phyloP scores from a whole-genome alignment of 2,888 invertebrate genomes.

The Drosophila melanocephala region DNA sequence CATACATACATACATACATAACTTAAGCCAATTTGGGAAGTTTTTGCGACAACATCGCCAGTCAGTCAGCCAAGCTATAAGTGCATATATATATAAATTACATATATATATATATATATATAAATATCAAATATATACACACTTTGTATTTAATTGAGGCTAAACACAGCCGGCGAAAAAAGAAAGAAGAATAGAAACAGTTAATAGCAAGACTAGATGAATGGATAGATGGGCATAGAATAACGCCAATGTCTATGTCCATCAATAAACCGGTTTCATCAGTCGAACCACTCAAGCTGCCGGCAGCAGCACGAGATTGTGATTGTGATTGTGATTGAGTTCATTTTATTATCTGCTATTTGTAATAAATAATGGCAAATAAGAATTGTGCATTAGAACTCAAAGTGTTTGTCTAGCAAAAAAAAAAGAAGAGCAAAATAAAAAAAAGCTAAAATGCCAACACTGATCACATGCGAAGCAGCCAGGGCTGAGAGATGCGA shows the following conservation, averaged over 20 bases:
- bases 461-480: constrained; percentile 8
- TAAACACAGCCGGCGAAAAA: constrained; percentile 29
- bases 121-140: not conserved
- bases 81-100: not conserved
- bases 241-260: constrained; percentile 7
- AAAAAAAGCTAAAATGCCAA: not conserved
- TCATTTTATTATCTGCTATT: not conserved
- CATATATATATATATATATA: not conserved
- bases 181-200: not conserved
- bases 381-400: not conserved
- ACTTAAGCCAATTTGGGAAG: constrained; percentile 71
- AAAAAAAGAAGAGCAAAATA: not conserved
- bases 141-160: constrained; percentile 42
- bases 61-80: constrained; percentile 2
- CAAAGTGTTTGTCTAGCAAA: not conserved
- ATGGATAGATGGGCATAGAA: constrained; percentile 22
- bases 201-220: constrained; percentile 19
- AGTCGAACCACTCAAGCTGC: not conserved
- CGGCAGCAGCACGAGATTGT: not conserved
- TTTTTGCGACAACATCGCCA: constrained; percentile 42
- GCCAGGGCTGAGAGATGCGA: not conserved
- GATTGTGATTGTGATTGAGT: not conserved
- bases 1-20: not conserved
- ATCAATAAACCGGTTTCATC: constrained; percentile 37
- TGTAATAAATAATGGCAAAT: not conserved